phyloP scores from a whole-genome alignment of 2,113 vertebrate species.

The Esox niger region DNA sequence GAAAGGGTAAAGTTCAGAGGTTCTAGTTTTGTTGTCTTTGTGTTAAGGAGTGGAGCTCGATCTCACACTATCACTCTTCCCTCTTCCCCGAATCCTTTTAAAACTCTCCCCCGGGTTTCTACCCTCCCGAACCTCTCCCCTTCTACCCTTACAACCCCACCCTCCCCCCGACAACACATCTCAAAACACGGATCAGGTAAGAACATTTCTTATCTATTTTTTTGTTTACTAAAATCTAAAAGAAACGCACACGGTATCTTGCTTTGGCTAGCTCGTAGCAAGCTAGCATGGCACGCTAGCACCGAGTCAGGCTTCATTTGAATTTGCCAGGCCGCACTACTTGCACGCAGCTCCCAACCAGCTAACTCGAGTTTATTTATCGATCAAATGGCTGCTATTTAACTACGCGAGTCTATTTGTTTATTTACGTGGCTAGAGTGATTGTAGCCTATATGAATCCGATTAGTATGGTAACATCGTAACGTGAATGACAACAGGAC shows the following conservation, averaged over 20 bases:
- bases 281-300: conserved; percentile 16
- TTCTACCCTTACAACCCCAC: conserved; percentile 78
- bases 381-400: conserved; percentile 4
- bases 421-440: not conserved
- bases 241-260: conserved; percentile 52
- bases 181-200: conserved; percentile 60
- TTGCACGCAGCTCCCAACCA: conserved; percentile 44
- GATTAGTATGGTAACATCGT: not conserved
- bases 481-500: not conserved
- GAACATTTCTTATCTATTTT: conserved; percentile 21
- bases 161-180: conserved; percentile 65
- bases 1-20: conserved; percentile 70
- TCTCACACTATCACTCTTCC: conserved; percentile 75
- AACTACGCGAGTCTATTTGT: no score
- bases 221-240: conserved; percentile 47
- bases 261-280: conserved; percentile 4
- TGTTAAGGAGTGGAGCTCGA: conserved; percentile 74
- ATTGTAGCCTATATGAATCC: not conserved
- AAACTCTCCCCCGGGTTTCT: conserved; percentile 78
- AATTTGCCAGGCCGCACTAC: conserved; percentile 21
- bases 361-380: not conserved
- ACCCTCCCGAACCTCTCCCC: conserved; percentile 82
- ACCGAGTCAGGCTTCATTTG: conserved; percentile 51
- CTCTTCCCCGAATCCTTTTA: conserved; percentile 80
- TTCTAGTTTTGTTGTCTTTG: conserved; percentile 74